Evolutionary conservation across 2,113 vertebrate species (phyloP), one percentile per base, ranked within the genome.

Genomic region (Nycticebus coucang): DNA sequence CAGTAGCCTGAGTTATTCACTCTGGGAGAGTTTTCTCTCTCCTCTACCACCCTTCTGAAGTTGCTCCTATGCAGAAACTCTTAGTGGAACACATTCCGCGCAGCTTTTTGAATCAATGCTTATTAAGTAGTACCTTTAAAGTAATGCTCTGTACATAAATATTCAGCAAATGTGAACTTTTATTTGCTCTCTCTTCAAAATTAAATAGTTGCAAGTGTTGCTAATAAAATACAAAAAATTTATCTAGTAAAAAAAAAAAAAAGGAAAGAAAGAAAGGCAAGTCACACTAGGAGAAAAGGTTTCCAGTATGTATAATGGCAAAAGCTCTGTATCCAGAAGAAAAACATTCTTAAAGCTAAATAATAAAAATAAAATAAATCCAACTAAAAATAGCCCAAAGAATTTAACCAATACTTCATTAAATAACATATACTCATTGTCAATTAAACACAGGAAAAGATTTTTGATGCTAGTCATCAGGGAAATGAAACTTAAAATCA

Each of bases 401-500:
- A 86, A 82, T 7, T 6, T 74, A 15, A 62, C 35, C n/a, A 66
- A 19, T 17, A 81, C 4, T 91, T 94, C 26, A 69, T 78, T 14
- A 94, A 35, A 87, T 45, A 74, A 87, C 24, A 95, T 8, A 75
- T 35, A 94, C 26, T 35, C 5, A 59, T n/a, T 26, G 22, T 5
- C 75, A 68, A 50, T 59, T 59, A 87, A 89, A 75, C 12, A 82
- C 50, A 71, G 60, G n/a, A 86, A 77, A 91, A 69, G 22, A 87
- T 87, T 55, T 10, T 95, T 66, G 81, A 80, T 28, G 60, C 68
- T 84, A 74, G 74, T 85, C n/a, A 85, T 21, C n/a, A 75, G 4
- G n/a, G 50, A 95, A 92, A 87, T 93, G 53, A 89, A 92, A 92
- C 62, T 83, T 83, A 83, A 95, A 92, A 41, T 9, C 13, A 94